Evolutionary conservation across 2,113 vertebrate genomes (phyloP), one percentile per base, ranked within the genome.

Genomic region (Saccopteryx bilineata): DNA sequence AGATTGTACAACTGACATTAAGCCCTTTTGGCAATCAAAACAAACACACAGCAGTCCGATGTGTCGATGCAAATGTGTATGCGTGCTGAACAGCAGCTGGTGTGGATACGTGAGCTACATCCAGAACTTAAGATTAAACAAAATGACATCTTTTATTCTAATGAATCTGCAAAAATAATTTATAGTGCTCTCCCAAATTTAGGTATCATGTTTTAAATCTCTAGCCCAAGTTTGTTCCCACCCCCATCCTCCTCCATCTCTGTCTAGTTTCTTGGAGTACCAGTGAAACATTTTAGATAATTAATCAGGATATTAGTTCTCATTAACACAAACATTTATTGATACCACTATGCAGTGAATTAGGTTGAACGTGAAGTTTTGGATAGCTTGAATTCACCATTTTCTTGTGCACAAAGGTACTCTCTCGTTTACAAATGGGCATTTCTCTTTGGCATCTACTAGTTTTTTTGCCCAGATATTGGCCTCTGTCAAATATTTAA

Each of bases 391-490:
- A 91, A 87, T 76, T 96, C 90, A 96, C 71, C 93, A 93, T 93
- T 94, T 54, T 93, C 95, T 97, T 97, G 97, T 90, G 86, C 50
- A 96, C 94, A 93, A 91, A 92, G 84, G 83, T 94, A 89, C 79
- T 92, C 88, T 97, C 97, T 96, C 95, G 91, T 98, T 98, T 97
- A 98, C 97, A 98, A 97, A 98, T 96, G 97, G 98, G 96, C 98
- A 97, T 98, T 98, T 98, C 98, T 99, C 99, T 99, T 99, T 99
- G 99, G 99, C 99, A 99, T 99, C 98, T 97, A 83, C 97, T 98
- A 97, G 97, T 96, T 97, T 97, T 98, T 98, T 97, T 98, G 98
- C 98, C 98, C 98, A 87, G 93, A 97, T 95, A 96, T 97, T 93
- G 97, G 98, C 98, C 98, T 98, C 97, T 98, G 97, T 98, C 97